A percentile compares a stretch with the other conserved stretches of the same genome.
Conservation (phyloP, 2,113 vertebrate species). For the Dendropsophus ebraccatus region DNA sequence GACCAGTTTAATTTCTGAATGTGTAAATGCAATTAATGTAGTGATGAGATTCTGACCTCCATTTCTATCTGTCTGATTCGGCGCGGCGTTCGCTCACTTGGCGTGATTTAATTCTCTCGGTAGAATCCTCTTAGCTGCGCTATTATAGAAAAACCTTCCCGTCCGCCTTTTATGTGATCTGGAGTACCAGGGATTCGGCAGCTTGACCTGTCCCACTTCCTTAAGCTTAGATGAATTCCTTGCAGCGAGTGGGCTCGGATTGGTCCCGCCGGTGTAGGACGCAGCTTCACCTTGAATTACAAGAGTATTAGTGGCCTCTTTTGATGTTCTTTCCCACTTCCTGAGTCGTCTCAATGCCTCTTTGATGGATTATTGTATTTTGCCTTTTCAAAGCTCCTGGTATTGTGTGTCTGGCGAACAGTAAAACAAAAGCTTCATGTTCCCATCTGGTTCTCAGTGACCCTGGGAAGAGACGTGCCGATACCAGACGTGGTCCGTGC, state of each 20-base stretch:
- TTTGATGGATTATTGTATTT: conserved; percentile 60
- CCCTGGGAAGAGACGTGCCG: conserved; percentile 25
- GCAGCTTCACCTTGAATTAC: conserved; percentile 59
- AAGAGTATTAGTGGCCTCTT: conserved; percentile 48
- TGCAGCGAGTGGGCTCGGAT: not conserved
- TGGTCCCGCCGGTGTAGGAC: conserved; percentile 42
- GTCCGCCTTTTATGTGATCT: not conserved
- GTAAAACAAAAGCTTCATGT: conserved; percentile 55
- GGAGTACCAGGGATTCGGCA: not conserved
- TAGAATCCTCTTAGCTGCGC: not conserved
- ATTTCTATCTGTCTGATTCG: not conserved
- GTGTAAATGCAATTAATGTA: too few species aligned
- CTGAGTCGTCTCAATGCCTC: conserved; percentile 56
- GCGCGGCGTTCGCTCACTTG: not conserved
- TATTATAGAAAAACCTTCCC: not conserved
- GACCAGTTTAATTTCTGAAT: too few species aligned
- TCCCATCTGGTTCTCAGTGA: conserved; percentile 43
- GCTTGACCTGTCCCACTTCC: not conserved
- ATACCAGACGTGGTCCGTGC: conserved; percentile 1
- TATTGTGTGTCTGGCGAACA: conserved; percentile 56
- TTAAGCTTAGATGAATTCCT: conserved; percentile 33
- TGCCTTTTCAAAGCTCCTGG: conserved; percentile 55
- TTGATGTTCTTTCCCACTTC: conserved; percentile 54
- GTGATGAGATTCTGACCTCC: not conserved
- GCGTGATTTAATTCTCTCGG: not conserved